phyloP scores from a whole-genome alignment of 2,113 vertebrate genomes.

The Cochlearius cochlearius region DNA sequence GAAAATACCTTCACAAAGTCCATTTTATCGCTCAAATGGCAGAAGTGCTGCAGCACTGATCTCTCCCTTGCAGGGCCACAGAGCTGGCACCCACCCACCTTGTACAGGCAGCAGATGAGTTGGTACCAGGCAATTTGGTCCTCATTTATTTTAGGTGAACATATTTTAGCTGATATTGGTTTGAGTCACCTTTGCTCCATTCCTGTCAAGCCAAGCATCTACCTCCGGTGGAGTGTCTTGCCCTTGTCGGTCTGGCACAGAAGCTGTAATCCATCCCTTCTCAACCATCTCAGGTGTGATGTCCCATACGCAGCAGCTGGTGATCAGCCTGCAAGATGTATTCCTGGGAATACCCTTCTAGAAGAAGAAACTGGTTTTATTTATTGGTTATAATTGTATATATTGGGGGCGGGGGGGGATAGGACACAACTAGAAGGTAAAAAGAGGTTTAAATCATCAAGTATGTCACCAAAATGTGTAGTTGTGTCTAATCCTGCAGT shows the following conservation, averaged over 20 bases:
- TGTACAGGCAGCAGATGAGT: neutral
- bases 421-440: neutral
- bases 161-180: neutral
- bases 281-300: neutral
- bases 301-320: neutral
- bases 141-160: neutral
- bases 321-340: neutral
- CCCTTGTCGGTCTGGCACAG: neutral
- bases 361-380: neutral
- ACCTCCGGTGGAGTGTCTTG: neutral
- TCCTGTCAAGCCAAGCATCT: neutral
- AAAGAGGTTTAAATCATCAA: neutral
- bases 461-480: neutral
- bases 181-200: neutral
- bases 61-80: neutral
- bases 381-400: neutral
- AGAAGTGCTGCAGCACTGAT: neutral
- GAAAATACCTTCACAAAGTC: neutral
- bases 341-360: neutral
- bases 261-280: neutral
- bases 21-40: neutral
- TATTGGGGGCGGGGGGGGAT: neutral
- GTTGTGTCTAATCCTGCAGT: neutral
- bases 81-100: neutral
- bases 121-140: neutral